Conservation (phyloP, 2,113 vertebrate species). For the Corvus moneduloides region DNA sequence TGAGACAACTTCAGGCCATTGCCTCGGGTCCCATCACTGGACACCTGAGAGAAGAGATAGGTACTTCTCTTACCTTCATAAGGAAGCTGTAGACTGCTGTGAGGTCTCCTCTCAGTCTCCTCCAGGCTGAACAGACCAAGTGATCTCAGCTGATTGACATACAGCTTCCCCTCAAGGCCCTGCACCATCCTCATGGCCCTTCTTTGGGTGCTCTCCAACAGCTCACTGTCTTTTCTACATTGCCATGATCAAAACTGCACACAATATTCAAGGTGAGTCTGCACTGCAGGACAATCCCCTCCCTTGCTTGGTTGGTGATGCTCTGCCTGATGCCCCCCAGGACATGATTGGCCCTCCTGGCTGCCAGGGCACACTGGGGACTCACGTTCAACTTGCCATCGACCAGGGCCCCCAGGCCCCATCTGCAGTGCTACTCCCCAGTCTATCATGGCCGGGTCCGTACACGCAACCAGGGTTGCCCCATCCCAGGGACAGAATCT, state of each 20-base stretch:
- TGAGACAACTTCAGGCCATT: neutral
- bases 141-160: neutral
- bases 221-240: neutral
- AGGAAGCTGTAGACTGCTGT: neutral
- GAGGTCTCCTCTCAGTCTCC: neutral
- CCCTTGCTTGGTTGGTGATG: accelerated
- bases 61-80: no score
- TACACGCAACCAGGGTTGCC: neutral
- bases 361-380: neutral
- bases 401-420: no score
- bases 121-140: neutral
- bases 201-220: neutral
- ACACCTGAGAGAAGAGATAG: neutral
- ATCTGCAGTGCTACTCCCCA: neutral
- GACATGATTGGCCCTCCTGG: neutral
- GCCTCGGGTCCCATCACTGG: neutral
- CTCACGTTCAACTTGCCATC: neutral
- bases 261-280: neutral
- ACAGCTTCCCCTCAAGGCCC: neutral
- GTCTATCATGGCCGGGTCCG: neutral
- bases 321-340: neutral
- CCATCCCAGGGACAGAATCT: neutral
- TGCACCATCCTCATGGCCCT: neutral
- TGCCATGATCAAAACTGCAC: neutral
- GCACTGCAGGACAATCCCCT: neutral